Evolutionary conservation across 2,797 vertebrate genomes (phyloP).

Genomic region (Alca torda): DNA sequence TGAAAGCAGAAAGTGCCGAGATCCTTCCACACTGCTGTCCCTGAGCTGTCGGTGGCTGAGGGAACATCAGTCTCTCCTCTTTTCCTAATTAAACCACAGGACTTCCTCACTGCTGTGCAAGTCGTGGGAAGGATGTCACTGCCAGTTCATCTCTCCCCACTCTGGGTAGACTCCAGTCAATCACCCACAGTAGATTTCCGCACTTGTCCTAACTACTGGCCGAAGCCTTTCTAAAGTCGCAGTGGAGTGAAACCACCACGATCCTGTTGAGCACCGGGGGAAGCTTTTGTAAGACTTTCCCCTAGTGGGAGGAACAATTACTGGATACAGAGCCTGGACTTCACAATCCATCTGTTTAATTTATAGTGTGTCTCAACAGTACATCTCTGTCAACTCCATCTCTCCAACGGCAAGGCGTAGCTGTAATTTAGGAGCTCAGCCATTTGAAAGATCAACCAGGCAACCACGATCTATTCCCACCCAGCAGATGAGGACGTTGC

Average conservation of each 20-base stretch:
- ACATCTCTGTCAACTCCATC: not conserved
- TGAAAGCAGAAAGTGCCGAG: not conserved
- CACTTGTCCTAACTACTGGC: not conserved
- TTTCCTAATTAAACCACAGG: not conserved
- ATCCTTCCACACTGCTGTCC: not conserved
- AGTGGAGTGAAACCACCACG: not conserved
- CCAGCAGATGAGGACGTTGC: not conserved
- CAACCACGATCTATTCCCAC: not conserved
- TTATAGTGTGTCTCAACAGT: not conserved
- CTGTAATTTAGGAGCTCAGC: constrained; percentile 15
- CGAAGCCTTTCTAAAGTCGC: not conserved
- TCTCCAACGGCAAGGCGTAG: not conserved
- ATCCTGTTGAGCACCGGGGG: not conserved
- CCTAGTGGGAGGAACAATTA: constrained; percentile 2
- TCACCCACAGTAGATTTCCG: not conserved
- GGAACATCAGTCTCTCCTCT: not conserved
- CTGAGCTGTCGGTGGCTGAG: not conserved
- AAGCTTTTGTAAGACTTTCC: constrained; percentile 18
- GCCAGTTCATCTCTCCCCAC: not conserved
- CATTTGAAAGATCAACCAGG: not conserved
- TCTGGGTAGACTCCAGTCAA: not conserved
- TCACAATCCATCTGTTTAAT: constrained; percentile 29
- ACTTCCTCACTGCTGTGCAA: not conserved
- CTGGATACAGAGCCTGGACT: not conserved
- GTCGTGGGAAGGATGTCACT: not conserved